Percentiles rank a stretch among this genome's conserved stretches.
phyloP scores from a whole-genome alignment of 2,113 vertebrate genomes.

The Corydoras sp. region DNA sequence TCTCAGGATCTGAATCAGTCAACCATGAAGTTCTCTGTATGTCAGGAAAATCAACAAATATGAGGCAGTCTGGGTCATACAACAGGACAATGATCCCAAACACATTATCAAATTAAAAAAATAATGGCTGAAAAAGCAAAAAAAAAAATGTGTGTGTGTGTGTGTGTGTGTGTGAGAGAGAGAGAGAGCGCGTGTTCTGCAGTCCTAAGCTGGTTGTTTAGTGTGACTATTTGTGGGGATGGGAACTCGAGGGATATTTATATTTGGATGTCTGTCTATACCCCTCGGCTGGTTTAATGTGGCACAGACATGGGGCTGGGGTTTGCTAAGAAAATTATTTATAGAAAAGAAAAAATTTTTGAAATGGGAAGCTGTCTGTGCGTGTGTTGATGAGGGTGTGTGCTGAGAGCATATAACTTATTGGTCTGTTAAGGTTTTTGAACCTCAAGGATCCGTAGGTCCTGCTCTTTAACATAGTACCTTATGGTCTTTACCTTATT shows the following conservation, averaged over 20 bases:
- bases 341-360: conserved; percentile 40
- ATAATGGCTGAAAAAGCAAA: too few relatives aligned
- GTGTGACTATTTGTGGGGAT: background rate
- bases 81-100: too few relatives aligned
- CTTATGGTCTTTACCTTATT: background rate
- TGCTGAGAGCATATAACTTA: background rate
- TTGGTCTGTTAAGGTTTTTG: background rate
- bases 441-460: background rate
- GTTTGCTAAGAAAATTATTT: conserved; percentile 39
- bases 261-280: conserved; percentile 9
- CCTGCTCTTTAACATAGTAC: too few relatives aligned
- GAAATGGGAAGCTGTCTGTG: conserved; percentile 24
- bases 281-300: background rate
- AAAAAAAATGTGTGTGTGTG: too few relatives aligned
- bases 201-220: too few relatives aligned
- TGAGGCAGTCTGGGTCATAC: too few relatives aligned
- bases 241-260: background rate
- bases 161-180: too few relatives aligned
- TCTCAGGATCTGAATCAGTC: too few relatives aligned
- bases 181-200: too few relatives aligned
- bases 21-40: too few relatives aligned
- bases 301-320: background rate
- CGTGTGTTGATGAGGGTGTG: background rate
- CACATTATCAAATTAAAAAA: too few relatives aligned
- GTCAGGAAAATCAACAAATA: too few relatives aligned